Percentiles rank a stretch among this genome's conserved stretches.
Evolutionary conservation across 2,888 invertebrate species (phyloP).

Genomic region (Trachelus iudaicus): DNA sequence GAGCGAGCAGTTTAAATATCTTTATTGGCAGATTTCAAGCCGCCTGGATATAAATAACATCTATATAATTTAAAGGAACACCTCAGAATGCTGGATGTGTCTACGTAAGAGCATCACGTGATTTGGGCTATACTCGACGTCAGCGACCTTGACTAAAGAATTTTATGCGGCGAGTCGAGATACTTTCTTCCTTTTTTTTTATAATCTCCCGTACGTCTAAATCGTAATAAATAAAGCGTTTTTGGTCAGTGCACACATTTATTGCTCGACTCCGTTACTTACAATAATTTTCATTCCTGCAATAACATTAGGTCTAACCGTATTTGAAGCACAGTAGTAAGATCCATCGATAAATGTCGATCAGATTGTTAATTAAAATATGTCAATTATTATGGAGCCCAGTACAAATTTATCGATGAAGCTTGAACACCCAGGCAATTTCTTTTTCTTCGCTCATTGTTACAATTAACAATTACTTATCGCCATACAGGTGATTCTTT

Average conservation of each 20-base stretch:
- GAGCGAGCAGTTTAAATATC: neutral
- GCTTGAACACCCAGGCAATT: neutral
- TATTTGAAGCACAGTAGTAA: neutral
- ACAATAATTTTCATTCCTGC: neutral
- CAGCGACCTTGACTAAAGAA: neutral
- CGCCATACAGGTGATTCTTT: conserved; percentile 14
- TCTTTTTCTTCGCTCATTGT: neutral
- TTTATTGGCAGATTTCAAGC: neutral
- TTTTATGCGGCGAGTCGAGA: neutral
- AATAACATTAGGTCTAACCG: neutral
- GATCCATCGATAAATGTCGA: neutral
- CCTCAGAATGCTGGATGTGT: neutral
- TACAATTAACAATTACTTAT: conserved; percentile 12
- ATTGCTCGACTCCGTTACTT: neutral
- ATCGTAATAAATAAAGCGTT: neutral
- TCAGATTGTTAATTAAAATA: neutral
- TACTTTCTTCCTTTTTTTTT: neutral
- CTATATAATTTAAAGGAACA: neutral
- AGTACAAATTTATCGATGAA: neutral
- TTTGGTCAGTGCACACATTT: neutral
- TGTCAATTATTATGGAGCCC: neutral
- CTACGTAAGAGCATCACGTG: neutral
- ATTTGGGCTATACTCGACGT: neutral
- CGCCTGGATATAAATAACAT: neutral
- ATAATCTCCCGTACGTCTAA: neutral